phyloP scores from a whole-genome alignment of 2,888 invertebrate species.

The Conomelus anceps region DNA sequence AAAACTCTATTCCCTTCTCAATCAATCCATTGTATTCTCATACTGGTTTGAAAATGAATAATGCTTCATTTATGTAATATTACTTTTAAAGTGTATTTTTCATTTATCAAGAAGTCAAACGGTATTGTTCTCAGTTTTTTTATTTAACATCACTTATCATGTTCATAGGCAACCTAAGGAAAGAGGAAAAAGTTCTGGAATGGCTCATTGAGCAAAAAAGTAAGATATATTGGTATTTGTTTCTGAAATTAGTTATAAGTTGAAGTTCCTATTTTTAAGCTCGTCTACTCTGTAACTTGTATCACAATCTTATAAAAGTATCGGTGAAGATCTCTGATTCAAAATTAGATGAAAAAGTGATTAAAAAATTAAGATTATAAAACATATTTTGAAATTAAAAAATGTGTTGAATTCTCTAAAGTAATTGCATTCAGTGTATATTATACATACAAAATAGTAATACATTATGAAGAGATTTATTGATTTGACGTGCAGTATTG shows the following conservation, averaged over 20 bases:
- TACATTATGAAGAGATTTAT: too few relatives aligned
- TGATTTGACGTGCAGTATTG: too few relatives aligned
- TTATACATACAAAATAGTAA: too few relatives aligned
- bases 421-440: too few relatives aligned
- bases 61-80: not conserved
- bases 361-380: not conserved
- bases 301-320: not conserved
- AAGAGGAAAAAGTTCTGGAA: constrained; percentile 90
- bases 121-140: not conserved
- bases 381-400: too few relatives aligned
- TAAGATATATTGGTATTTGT: constrained; percentile 57
- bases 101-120: not conserved
- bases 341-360: not conserved
- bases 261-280: constrained; percentile 28
- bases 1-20: too few relatives aligned
- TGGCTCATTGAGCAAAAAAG: constrained; percentile 95
- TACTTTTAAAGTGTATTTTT: not conserved
- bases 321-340: not conserved
- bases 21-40: not conserved
- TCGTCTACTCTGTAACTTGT: constrained; percentile 6
- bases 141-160: constrained; percentile 27
- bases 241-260: constrained; percentile 14
- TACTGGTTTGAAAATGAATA: not conserved
- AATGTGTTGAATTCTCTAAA: too few relatives aligned
- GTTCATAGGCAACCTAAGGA: constrained; percentile 86